These are phyloP conservation scores for Chrysotoxum bicinctum DNA, from an alignment of 2,888 invertebrate genomes.

Conservation along the genomic window DNA sequence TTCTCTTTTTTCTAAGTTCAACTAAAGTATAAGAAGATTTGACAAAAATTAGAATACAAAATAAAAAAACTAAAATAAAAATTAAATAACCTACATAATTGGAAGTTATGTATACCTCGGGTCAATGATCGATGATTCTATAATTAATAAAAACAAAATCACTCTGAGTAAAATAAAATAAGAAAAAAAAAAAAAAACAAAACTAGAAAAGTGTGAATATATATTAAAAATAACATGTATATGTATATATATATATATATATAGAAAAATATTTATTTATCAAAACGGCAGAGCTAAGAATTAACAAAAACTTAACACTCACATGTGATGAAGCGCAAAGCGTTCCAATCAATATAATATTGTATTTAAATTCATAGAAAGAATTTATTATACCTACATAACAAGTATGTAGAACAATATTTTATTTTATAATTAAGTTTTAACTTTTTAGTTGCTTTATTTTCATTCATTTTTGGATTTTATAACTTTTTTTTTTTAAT, in stretches of 20 bases:
- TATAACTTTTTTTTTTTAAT: background rate
- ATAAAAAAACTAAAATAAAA: background rate
- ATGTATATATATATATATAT: constrained; percentile 20
- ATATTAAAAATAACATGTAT: background rate
- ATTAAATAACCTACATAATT: background rate
- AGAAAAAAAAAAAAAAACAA: background rate
- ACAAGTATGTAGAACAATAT: constrained; percentile 1
- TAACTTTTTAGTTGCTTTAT: background rate
- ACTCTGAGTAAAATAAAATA: background rate
- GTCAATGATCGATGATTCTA: background rate
- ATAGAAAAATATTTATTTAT: constrained; percentile 20
- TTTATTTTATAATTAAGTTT: background rate
- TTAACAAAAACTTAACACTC: constrained; percentile 36
- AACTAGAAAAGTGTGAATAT: background rate
- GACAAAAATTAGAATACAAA: background rate
- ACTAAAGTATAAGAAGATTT: background rate
- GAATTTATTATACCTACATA: background rate
- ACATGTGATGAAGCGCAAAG: constrained; percentile 67
- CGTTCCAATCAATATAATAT: constrained; percentile 54
- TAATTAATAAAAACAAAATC: background rate
- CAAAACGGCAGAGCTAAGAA: constrained; percentile 1
- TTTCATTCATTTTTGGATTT: background rate
- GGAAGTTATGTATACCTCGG: background rate
- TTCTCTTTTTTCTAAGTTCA: background rate
- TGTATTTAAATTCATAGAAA: constrained; percentile 34